These are phyloP conservation scores for Campaea margaritaria DNA, from an alignment of 2,888 invertebrate genomes.

Conservation along the genomic window DNA sequence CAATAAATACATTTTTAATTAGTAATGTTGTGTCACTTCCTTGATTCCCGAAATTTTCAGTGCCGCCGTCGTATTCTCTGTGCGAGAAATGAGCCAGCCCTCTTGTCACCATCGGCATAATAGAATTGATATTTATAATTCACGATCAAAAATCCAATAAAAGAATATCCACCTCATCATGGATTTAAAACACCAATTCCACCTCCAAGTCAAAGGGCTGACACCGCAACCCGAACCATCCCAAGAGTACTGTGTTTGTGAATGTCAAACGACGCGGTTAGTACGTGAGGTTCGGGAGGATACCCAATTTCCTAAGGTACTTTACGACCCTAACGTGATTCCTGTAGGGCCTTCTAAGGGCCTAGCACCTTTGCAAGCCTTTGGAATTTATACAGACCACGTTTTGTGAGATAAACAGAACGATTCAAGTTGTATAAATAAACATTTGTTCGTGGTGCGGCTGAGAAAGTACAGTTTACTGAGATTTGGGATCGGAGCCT, in stretches of 20 bases:
- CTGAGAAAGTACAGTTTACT: slow-evolving; percentile 20
- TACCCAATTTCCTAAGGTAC: slow-evolving; percentile 52
- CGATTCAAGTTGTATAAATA: slow-evolving; percentile 30
- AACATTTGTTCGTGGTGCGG: slow-evolving; percentile 16
- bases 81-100: too few relatives aligned
- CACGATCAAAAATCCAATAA: slow-evolving; percentile 5
- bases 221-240: slow-evolving; percentile 42
- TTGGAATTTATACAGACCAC: slow-evolving; percentile 31
- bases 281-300: slow-evolving; percentile 49
- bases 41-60: too few relatives aligned
- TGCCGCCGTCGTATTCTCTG: too few relatives aligned
- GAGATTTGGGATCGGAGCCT: slow-evolving; percentile 16
- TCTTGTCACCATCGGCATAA: too few relatives aligned
- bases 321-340: slow-evolving; percentile 50
- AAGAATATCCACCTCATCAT: slow-evolving; percentile 13
- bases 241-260: slow-evolving; percentile 43
- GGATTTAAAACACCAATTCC: slow-evolving; percentile 21
- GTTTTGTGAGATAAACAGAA: slow-evolving; percentile 31
- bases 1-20: too few relatives aligned
- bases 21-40: too few relatives aligned
- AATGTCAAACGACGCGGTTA: slow-evolving; percentile 44
- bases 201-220: slow-evolving; percentile 24
- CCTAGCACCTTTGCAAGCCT: slow-evolving; percentile 28
- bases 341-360: slow-evolving; percentile 22
- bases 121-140: too few relatives aligned